Evolutionary conservation across 2,797 vertebrate genomes (phyloP), one percentile per base, ranked within the genome.

Genomic region (Syngnathus rostellatus): DNA sequence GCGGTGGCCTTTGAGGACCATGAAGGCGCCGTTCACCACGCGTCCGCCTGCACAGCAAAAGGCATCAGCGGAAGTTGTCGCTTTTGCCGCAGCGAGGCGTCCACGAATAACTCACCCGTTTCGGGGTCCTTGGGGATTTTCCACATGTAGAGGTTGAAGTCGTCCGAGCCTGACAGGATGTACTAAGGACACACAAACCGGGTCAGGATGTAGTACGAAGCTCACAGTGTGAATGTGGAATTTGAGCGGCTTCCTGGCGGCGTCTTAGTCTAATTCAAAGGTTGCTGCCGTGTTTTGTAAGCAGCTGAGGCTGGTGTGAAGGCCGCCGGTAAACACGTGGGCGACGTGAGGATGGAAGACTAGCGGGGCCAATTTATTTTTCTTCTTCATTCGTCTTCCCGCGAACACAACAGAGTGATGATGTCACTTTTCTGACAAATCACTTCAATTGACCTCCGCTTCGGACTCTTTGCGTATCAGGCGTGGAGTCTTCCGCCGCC

Each of bases 131-230:
- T 94, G 45, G 97, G 97, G 81, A 99, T 99, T 85, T 91, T 96
- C 97, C 97, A 99, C 97, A 99, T 99, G 84, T 99, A 99, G 66
- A 99, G 93, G 85, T 99, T 99, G 88, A 99, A 99, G 88, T 99
- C 97, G 74, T 99, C 97, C 8, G 97, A 99, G 48, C 97, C 97
- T 54, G 97, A 99, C 77, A 99, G 89, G 85, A 99, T 97, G 81
- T 98, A 99, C 97, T 99, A 89, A 53, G 55, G 67, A 50, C 61
- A 54, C 12, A 64, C 63, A 69, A 19, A 55, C 25, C 0, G 41
- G n/a, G 64, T 45, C 25, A 40, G 31, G 19, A 60, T 4, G 31
- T 31, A 4, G 31, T 3, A 31, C 31, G 31, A 31, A 31, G 31
- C 31, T 4, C 31, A 31, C 31, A 31, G 31, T 31, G 31, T 31